A percentile compares a stretch with the other conserved stretches of the same genome.
Evolutionary conservation across 2,797 vertebrate species (phyloP).

Genomic region (Pogonophryne albipinna): DNA sequence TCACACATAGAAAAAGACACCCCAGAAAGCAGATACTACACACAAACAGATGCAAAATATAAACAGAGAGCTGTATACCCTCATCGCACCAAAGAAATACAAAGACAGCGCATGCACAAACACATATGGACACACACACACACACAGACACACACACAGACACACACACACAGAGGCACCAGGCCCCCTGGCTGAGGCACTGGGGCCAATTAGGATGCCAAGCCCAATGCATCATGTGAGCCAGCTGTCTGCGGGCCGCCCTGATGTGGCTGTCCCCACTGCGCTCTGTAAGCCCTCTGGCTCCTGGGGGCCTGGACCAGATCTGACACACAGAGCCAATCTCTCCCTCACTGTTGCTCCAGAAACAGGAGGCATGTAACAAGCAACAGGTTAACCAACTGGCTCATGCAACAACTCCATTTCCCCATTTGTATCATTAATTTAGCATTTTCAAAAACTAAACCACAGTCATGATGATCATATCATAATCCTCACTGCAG

Average conservation of each 20-base stretch:
- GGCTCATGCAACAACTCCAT: conserved; percentile 28
- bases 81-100: conserved; percentile 10
- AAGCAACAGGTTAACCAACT: conserved; percentile 63
- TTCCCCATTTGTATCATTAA: conserved; percentile 43
- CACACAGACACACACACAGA: conserved; percentile 66
- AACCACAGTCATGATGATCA: conserved; percentile 6
- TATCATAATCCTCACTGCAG: conserved; percentile 23
- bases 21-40: conserved; percentile 37
- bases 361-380: conserved; percentile 28
- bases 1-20: conserved; percentile 16
- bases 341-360: conserved; percentile 16
- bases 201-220: conserved; percentile 82
- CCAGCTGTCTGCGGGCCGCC: conserved; percentile 79
- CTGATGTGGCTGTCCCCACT: conserved; percentile 72
- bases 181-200: conserved; percentile 63
- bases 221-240: conserved; percentile 76
- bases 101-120: conserved; percentile 36
- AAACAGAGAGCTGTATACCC: conserved; percentile 17
- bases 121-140: conserved; percentile 52
- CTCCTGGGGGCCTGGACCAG: conserved; percentile 61
- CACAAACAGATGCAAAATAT: conserved; percentile 21
- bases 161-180: conserved; percentile 48
- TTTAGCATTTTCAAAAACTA: conserved; percentile 33
- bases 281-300: conserved; percentile 63
- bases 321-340: conserved; percentile 51